These are phyloP conservation scores for Pheosia tremula DNA, from an alignment of 2,888 invertebrate genomes.

Conservation along the genomic window DNA sequence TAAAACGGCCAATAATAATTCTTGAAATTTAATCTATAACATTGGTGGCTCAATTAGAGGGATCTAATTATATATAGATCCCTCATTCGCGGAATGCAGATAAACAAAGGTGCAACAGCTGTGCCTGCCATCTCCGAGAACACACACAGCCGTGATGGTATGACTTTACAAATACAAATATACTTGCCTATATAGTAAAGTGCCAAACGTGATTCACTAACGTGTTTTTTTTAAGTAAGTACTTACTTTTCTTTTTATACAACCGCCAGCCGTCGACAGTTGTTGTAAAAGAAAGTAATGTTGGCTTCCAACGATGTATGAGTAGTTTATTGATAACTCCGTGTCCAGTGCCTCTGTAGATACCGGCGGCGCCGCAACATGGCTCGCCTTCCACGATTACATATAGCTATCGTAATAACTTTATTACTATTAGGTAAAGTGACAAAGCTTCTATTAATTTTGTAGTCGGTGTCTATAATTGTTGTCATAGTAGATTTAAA, in stretches of 20 bases:
- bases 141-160: no score
- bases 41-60: no score
- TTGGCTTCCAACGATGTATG: constrained; percentile 44
- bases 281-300: constrained; percentile 67
- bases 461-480: not conserved
- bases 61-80: no score
- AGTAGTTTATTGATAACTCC: constrained; percentile 54
- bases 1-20: no score
- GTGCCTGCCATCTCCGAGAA: no score
- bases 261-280: constrained; percentile 16
- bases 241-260: constrained; percentile 34
- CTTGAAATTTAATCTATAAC: no score
- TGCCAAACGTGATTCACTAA: not conserved
- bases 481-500: constrained; percentile 4
- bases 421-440: constrained; percentile 63
- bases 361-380: constrained; percentile 68
- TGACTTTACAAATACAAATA: no score
- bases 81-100: no score
- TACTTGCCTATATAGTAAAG: no score
- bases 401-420: constrained; percentile 45
- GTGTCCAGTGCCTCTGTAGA: constrained; percentile 71
- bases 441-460: not conserved
- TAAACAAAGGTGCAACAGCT: no score
- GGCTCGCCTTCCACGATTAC: constrained; percentile 58
- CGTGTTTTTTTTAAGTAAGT: constrained; percentile 23